Base-by-base conservation (phyloP, 2,113 vertebrate species). In the Mastomys coucha region DNA sequence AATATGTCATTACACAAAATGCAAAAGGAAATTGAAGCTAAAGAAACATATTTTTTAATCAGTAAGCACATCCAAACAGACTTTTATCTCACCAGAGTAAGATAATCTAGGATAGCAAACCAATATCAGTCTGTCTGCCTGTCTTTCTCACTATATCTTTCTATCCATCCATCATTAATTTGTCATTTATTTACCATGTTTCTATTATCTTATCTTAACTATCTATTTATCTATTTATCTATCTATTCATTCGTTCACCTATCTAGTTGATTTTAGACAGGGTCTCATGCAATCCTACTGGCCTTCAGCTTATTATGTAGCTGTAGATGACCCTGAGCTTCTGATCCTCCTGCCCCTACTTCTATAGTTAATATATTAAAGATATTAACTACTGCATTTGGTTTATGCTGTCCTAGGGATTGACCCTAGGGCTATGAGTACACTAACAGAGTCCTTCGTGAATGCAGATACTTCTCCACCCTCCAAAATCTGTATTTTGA, bases 11-110 rank as follows among this genome's bases (percentile, higher is more conserved):
- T 95, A 4, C 36, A 19, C 17, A 45, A 78, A 84, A 65, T 39
- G 7, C 31, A 91, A 84, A 2, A 78, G 10, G 5, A 69, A 39
- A 3, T 58, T 88, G 33, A 19, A 88, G 33, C 28, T 91, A 51
- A 87, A 60, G 49, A 93, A 87, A n/a, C 60, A 80, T 3, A 31
- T 88, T 56, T 91, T 45, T 81, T 67, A 75, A 80, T 87, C n/a
- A 93, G 26, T 42, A 63, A 13, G 12, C 36, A 93, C 9, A 70
- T 69, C 36, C 24, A 72, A 36, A 28, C 36, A 58, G 1, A 6
- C 63, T 92, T 65, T 85, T 56, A 22, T 89, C 13, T 31, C 5
- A 65, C 2, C 16, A 19, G 22, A 70, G 17, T 76, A 24, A 88
- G 36, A 70, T 77, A 69, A 76, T 45, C 33, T 2, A 72, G 33